Evolutionary conservation across 1,140 invertebrate genomes (phyloP).

Genomic region (Venturia canescens): DNA sequence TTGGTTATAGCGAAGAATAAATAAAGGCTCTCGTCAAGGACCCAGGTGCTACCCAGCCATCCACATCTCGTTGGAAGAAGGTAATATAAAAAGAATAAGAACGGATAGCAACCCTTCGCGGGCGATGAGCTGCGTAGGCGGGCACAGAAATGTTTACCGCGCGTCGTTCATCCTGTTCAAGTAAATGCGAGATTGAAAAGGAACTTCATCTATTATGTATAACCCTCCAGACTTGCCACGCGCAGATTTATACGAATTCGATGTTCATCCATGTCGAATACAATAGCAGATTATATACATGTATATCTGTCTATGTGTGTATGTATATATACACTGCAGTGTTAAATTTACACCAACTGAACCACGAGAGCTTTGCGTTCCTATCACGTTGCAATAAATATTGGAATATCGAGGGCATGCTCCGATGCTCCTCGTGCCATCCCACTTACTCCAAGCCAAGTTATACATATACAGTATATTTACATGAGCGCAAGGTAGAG

Average conservation of each 20-base stretch:
- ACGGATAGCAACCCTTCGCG: neutral
- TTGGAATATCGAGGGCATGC: conserved; percentile 46
- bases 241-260: conserved; percentile 40
- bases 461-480: conserved; percentile 25
- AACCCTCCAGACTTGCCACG: conserved; percentile 8
- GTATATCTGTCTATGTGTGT: neutral
- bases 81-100: neutral
- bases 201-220: conserved; percentile 45
- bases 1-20: conserved; percentile 3
- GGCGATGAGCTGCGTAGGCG: neutral
- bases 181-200: conserved; percentile 36
- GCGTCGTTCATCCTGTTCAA: conserved; percentile 29
- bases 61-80: neutral
- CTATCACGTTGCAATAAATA: conserved; percentile 47
- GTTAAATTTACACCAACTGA: conserved; percentile 43
- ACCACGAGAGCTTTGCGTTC: conserved; percentile 24
- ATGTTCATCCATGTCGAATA: conserved; percentile 22
- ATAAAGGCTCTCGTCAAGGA: neutral
- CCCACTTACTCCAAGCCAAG: conserved; percentile 14
- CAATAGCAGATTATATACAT: conserved; percentile 13
- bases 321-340: conserved; percentile 27
- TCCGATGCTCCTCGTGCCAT: conserved; percentile 26
- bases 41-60: neutral
- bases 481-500: conserved; percentile 14
- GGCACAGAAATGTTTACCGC: neutral